Evolutionary conservation across 2,113 vertebrate species (phyloP), one percentile per base, ranked within the genome.

Genomic region (Otus sunia): DNA sequence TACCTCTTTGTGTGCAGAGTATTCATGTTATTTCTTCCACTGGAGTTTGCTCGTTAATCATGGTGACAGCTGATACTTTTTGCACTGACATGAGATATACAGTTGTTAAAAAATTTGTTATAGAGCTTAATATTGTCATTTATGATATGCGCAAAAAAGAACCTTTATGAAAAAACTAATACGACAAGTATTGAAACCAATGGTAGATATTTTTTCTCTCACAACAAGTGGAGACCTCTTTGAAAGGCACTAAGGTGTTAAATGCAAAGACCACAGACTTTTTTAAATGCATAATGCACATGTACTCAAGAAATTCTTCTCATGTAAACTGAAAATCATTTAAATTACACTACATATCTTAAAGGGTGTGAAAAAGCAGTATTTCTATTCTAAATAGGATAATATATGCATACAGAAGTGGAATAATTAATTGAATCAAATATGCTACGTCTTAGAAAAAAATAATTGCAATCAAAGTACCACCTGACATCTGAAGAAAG

Each of bases 91-190:
- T 60, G 72, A 93, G 88, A 92, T 63, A 86, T 25, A 93, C 43
- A 91, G 60, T 95, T 93, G 59, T 90, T 94, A 67, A 95, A 94
- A 96, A 90, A 92, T 20, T 94, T 96, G 88, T 88, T 94, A 77
- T 64, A 75, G 75, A 88, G 75, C 94, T 95, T 96, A 94, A 93
- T 95, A 83, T 86, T 95, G 90, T 84, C 79, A 86, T 91, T 94
- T 78, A 80, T 55, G 79, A 77, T 96, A 93, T 47, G 45, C 66
- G 45, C 19, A 85, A 95, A 96, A 92, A 45, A 94, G 36, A 93
- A 85, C 10, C 30, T 94, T 91, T 13, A 76, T 37, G 45, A 30
- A 49, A 90, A 94, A 93, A 62, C 30, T 73, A 94, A 64, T 83
- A 69, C 1, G 30, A 89, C 80, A 93, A 90, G 88, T 90, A 92